phyloP scores from a whole-genome alignment of 2,797 vertebrate genomes.

The Scolopax bukidnonensis region DNA sequence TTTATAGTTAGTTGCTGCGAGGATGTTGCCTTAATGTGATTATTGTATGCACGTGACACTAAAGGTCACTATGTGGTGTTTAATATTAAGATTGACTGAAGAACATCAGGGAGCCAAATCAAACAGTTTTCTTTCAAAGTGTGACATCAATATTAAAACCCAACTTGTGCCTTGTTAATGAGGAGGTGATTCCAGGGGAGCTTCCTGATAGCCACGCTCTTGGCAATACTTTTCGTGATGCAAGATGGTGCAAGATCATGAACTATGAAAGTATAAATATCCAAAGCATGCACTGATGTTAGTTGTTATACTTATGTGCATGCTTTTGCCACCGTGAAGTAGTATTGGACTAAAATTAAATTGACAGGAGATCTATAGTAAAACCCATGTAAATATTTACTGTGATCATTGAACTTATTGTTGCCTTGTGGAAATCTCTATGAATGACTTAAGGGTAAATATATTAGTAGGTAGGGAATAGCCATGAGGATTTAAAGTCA shows the following conservation, averaged over 20 bases:
- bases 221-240: not conserved
- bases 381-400: not conserved
- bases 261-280: not conserved
- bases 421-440: not conserved
- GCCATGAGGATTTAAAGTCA: not conserved
- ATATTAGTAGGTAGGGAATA: not conserved
- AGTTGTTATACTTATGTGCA: not conserved
- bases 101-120: not conserved
- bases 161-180: rapidly evolving
- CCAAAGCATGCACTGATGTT: not conserved
- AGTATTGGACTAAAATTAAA: not conserved
- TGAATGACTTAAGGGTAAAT: not conserved
- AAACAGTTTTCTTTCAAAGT: not conserved
- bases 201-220: not conserved
- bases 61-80: not conserved
- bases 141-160: not conserved
- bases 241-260: not conserved
- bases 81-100: not conserved
- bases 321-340: not conserved
- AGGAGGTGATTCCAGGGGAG: not conserved
- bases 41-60: not conserved
- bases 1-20: not conserved
- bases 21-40: not conserved
- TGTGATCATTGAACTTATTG: not conserved
- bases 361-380: not conserved